Evolutionary conservation across 2,113 vertebrate genomes (phyloP).

Genomic region (Hiodon tergisus): DNA sequence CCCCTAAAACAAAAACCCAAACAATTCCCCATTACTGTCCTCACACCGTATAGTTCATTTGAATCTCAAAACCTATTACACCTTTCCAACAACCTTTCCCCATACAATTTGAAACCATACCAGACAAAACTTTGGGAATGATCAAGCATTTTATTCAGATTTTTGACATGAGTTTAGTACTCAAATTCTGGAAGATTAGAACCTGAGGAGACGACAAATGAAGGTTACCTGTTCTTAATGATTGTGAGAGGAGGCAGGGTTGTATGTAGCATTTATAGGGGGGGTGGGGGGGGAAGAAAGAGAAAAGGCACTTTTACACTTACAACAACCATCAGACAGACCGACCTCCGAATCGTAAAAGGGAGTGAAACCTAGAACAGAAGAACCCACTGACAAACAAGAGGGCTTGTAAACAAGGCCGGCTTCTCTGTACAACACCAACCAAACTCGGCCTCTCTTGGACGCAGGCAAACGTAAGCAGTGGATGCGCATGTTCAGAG

Average conservation of each 20-base stretch:
- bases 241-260: neutral
- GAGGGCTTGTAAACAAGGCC: conserved; percentile 80
- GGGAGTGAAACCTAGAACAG: conserved; percentile 29
- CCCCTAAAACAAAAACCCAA: too few species aligned
- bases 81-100: neutral
- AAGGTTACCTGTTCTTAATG: conserved; percentile 42
- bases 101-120: neutral
- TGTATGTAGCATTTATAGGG: neutral
- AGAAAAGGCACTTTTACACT: conserved; percentile 78
- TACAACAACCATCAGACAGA: conserved; percentile 58
- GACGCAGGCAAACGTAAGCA: conserved; percentile 40
- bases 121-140: conserved; percentile 19
- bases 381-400: conserved; percentile 24
- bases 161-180: conserved; percentile 39
- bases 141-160: conserved; percentile 55
- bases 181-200: conserved; percentile 28
- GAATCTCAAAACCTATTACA: neutral
- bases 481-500: conserved; percentile 34
- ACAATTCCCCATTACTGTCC: too few species aligned
- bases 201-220: conserved; percentile 48
- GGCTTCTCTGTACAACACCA: conserved; percentile 98
- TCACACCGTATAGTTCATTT: too few species aligned
- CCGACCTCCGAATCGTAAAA: conserved; percentile 35
- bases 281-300: conserved; percentile 41
- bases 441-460: conserved; percentile 64